These are phyloP conservation scores for Drosophila fungiperda DNA, from an alignment of 2,888 invertebrate species.

Conservation along the genomic window DNA sequence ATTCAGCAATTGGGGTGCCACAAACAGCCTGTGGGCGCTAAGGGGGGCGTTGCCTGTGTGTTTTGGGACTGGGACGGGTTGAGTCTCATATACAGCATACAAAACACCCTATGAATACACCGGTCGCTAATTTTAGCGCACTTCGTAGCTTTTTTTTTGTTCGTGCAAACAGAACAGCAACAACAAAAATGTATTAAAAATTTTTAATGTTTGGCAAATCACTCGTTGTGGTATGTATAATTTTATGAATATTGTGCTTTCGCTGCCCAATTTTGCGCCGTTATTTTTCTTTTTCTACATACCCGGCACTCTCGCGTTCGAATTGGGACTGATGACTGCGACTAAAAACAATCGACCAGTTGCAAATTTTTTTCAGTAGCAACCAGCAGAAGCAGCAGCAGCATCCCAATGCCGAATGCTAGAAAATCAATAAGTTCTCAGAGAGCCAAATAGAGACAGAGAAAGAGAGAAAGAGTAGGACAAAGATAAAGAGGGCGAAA, in stretches of 20 bases:
- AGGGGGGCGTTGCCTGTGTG: conserved; percentile 24
- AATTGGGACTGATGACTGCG: conserved; percentile 58
- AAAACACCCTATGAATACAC: conserved; percentile 69
- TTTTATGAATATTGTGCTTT: conserved; percentile 62
- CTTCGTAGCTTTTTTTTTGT: conserved; percentile 53
- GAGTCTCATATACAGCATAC: conserved; percentile 51
- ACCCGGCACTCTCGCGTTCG: conserved; percentile 64
- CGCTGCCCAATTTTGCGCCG: conserved; percentile 23
- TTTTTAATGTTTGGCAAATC: conserved; percentile 72
- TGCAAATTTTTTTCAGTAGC: conserved; percentile 63
- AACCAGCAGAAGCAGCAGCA: conserved; percentile 62
- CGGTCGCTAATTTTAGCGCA: conserved; percentile 74
- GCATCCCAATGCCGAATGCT: conserved; percentile 61
- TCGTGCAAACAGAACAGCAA: conserved; percentile 40
- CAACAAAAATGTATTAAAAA: conserved; percentile 35
- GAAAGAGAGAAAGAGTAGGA: neutral
- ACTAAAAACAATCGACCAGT: conserved; percentile 46
- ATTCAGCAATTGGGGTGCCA: conserved; percentile 48
- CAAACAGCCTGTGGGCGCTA: neutral
- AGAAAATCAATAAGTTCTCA: conserved; percentile 63
- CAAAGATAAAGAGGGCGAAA: conserved; percentile 3
- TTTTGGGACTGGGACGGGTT: conserved; percentile 33
- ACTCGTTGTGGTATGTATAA: conserved; percentile 66
- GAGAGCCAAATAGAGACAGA: neutral
- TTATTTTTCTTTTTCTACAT: conserved; percentile 3